Percentiles rank a stretch among this genome's conserved stretches.
phyloP scores from a whole-genome alignment of 2,113 vertebrate genomes.

The Calyptommatus sinebrachiatus region DNA sequence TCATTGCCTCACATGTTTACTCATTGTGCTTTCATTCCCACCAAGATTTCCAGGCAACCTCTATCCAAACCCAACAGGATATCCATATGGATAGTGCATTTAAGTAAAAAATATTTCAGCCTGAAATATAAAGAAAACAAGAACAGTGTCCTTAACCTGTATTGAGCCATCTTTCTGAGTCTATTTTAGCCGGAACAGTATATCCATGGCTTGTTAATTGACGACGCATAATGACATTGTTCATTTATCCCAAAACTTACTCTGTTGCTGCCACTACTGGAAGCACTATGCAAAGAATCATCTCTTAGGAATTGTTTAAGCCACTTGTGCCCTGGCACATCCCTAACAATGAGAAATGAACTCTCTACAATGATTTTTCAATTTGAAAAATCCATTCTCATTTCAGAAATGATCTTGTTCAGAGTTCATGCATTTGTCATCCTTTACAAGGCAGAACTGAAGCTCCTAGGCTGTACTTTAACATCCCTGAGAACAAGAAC shows the following conservation, averaged over 20 bases:
- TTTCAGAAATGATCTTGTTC: slow-evolving; percentile 28
- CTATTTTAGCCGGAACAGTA: not conserved
- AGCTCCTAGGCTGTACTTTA: slow-evolving; percentile 8
- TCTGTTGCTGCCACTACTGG: not conserved
- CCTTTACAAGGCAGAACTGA: slow-evolving; percentile 7
- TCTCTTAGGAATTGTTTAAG: slow-evolving; percentile 26
- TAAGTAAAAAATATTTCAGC: not conserved
- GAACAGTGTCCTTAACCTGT: not conserved
- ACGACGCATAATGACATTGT: not conserved
- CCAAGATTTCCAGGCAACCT: too few relatives aligned
- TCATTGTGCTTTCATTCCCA: too few relatives aligned
- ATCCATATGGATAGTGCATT: too few relatives aligned
- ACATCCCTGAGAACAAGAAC: slow-evolving; percentile 7
- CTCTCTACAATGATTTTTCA: slow-evolving; percentile 29
- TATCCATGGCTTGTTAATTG: not conserved
- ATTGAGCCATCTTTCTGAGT: not conserved
- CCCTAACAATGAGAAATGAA: slow-evolving; percentile 31
- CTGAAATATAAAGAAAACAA: not conserved
- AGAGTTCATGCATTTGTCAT: slow-evolving; percentile 26
- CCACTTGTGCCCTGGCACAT: not conserved
- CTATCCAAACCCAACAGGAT: too few relatives aligned
- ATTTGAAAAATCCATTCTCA: slow-evolving; percentile 41
- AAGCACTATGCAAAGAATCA: not conserved
- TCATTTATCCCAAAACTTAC: slow-evolving; percentile 17
- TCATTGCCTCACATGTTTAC: too few relatives aligned